Evolutionary conservation across 64 coral and sea anemone genomes (phyloP), one percentile per base, ranked within the genome.

Genomic region (Exaiptasia diaphana): DNA sequence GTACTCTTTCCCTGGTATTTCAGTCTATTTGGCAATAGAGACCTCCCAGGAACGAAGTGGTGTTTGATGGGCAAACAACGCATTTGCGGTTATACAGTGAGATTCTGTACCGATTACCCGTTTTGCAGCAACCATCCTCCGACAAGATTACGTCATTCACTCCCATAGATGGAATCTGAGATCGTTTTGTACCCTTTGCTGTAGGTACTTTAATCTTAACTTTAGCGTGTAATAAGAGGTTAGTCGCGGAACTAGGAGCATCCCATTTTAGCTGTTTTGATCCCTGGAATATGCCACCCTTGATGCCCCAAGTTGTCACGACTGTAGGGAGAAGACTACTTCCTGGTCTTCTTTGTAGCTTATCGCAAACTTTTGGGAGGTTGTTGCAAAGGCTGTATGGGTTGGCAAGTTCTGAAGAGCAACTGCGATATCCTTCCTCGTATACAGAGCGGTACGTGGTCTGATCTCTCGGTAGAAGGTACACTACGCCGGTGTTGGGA

Each of bases 241-340:
- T 50, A 0, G 61, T 82, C 34, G 59, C 61, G 17, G 79, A 63
- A 35, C 68, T 65, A n/a, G 79, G 79, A 34, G 79, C 59, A 82
- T 50, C 32, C 60, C 62, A 82, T 53, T 68, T 20, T 24, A 82
- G 14, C 22, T 1, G 4, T 35, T 68, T 18, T 64, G 42, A 34
- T 31, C 61, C 64, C 3, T 54, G 45, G 9, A 32, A 22, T 9
- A 68, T 69, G 26, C 28, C 13, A 69, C 52, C 67, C 5, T 41
- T 50, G 6, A 82, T 21, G 25, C 30, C 35, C 79, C 79, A 82
- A 3, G 79, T 68, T 0, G 79, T 63, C 25, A 82, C 44, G 23
- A 68, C 68, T 18, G 81, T 83, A 0, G 81, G 81, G 33, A 83
- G 67, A 29, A 83, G 30, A 20, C 65, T 53, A 12, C 41, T 46